These are phyloP conservation scores for Drosophila sproati DNA, from an alignment of 1,140 invertebrate species.

Conservation along the genomic window DNA sequence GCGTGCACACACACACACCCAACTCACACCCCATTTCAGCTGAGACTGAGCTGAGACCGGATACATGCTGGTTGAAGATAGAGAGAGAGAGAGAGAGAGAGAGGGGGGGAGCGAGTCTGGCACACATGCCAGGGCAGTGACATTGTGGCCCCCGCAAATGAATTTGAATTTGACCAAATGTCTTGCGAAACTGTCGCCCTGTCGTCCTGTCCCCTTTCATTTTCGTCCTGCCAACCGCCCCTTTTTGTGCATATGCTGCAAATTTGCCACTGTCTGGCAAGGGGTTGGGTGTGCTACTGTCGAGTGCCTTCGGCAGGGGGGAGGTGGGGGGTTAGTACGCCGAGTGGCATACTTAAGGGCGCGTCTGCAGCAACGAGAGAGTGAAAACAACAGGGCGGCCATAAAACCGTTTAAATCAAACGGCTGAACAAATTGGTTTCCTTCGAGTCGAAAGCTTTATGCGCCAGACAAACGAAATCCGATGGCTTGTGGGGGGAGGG, in stretches of 20 bases:
- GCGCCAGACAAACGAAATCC: conserved; percentile 64
- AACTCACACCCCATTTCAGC: conserved; percentile 26
- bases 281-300: conserved; percentile 22
- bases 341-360: conserved; percentile 81
- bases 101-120: background rate
- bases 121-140: conserved; percentile 41
- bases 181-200: conserved; percentile 70
- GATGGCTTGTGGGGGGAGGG: conserved; percentile 24
- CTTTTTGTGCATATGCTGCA: conserved; percentile 75
- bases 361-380: conserved; percentile 58
- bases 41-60: background rate
- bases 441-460: conserved; percentile 81
- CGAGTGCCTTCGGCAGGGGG: conserved; percentile 6
- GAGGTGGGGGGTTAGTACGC: conserved; percentile 15
- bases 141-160: conserved; percentile 56
- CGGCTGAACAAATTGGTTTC: conserved; percentile 83
- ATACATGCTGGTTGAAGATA: background rate
- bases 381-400: conserved; percentile 80
- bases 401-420: conserved; percentile 83
- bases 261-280: conserved; percentile 65
- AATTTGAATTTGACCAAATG: conserved; percentile 83
- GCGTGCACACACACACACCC: conserved; percentile 38
- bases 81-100: background rate
- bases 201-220: conserved; percentile 52
- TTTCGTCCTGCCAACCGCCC: conserved; percentile 19